Conservation (phyloP, 2,113 vertebrate species). For the Mormyrus iriodes region DNA sequence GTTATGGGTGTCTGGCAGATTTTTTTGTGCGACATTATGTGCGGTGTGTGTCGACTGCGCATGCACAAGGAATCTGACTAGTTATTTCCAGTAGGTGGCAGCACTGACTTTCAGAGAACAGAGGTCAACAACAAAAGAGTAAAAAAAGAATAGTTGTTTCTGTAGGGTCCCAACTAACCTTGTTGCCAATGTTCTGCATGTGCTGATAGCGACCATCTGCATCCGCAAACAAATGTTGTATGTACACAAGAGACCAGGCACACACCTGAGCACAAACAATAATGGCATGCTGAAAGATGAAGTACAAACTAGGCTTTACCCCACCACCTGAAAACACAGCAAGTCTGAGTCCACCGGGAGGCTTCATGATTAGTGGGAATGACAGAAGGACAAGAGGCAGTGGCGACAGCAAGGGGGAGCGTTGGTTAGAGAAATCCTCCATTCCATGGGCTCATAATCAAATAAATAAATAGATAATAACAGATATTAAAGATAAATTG, state of each 20-base stretch:
- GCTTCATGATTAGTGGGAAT: background rate
- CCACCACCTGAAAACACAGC: background rate
- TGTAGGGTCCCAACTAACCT: no score
- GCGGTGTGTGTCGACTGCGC: background rate
- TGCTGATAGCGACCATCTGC: background rate
- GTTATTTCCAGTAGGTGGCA: background rate
- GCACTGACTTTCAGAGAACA: background rate
- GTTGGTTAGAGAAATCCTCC: background rate
- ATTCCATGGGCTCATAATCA: background rate
- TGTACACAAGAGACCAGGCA: background rate
- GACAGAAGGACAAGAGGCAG: background rate
- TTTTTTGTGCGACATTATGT: background rate
- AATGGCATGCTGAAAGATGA: background rate
- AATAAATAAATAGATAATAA: conserved; percentile 2
- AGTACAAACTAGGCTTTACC: background rate
- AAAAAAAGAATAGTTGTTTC: background rate
- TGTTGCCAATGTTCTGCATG: no score
- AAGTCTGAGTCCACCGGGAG: background rate
- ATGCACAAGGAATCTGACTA: background rate
- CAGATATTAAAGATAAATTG: background rate
- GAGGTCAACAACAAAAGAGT: background rate
- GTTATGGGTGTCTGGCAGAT: background rate
- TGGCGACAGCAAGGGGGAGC: background rate
- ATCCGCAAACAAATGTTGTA: background rate
- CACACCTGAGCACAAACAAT: no score